A percentile compares a stretch with the other conserved stretches of the same genome.
Evolutionary conservation across 2,797 vertebrate species (phyloP).

Genomic region (Adrianichthys oophorus): DNA sequence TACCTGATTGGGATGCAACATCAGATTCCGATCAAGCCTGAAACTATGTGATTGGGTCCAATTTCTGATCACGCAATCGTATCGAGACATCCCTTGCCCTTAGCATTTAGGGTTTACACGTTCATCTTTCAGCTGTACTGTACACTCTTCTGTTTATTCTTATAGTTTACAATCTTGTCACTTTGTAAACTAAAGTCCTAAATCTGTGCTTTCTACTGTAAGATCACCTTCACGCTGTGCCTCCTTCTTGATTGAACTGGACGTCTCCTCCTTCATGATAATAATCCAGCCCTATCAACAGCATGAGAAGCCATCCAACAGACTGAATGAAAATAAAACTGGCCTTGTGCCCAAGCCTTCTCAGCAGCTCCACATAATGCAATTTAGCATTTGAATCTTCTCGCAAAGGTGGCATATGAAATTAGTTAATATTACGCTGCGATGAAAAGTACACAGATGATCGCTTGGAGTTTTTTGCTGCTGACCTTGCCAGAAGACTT

Average conservation of each 20-base stretch:
- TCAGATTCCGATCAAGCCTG: too few relatives aligned
- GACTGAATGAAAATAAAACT: constrained; percentile 63
- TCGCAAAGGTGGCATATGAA: constrained; percentile 35
- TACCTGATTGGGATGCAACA: too few relatives aligned
- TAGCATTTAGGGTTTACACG: too few relatives aligned
- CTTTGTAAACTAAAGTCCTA: constrained; percentile 34
- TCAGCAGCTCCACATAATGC: constrained; percentile 59
- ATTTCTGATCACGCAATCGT: too few relatives aligned
- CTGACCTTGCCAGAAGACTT: constrained; percentile 66
- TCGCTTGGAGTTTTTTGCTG: constrained; percentile 51
- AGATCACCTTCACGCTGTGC: constrained; percentile 65
- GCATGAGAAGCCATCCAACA: constrained; percentile 57
- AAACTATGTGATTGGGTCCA: too few relatives aligned
- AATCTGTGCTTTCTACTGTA: constrained; percentile 36
- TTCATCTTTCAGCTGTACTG: not conserved
- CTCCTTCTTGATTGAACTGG: constrained; percentile 49
- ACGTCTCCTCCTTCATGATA: constrained; percentile 59
- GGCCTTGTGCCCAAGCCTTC: constrained; percentile 49
- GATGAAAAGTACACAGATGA: constrained; percentile 40
- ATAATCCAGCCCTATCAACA: constrained; percentile 52
- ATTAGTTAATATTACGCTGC: constrained; percentile 60
- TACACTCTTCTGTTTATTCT: too few relatives aligned
- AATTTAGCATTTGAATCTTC: constrained; percentile 47
- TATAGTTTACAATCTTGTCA: constrained; percentile 34
- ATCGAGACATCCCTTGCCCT: too few relatives aligned